Base-by-base conservation (phyloP, 2,888 invertebrate species). In the Ichneumon xanthorius region DNA sequence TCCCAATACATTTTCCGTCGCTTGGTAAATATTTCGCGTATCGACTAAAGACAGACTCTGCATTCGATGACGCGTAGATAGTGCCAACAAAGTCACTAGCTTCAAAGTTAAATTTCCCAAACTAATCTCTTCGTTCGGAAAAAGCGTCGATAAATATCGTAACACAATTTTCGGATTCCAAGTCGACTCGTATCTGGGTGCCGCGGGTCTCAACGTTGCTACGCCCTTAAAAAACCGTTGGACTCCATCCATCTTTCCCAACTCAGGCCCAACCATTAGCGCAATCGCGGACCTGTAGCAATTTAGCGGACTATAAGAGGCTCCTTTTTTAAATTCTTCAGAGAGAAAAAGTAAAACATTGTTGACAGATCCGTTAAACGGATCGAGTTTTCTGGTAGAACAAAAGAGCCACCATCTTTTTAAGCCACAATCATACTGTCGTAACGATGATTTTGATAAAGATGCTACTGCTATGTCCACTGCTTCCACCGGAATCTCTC, bases 31-130 rank as follows among this genome's bases (percentile, higher is more conserved):
- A 50, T 87, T 87, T 33, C 73, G 53, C 30, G 65, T 75, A 50
- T 81, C 75, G 26, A 85, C 84, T 6, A 78, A 11, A n/a, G 78
- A 33, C 40, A 83, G 37, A 6, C 79, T 81, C 67, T 83, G 85
- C 78, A 83, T 85, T 26, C 85, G 55, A 70, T 87, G 85, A 1
- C 77, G 85, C 6, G 81, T 87, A 48, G 61, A 55, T 26, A 85
- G 33, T n/a, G 85, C 81, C 55, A 84, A 26, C 37, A 87, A 61
- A 14, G 84, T 86, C 22, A 76, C 84, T 11, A 82, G 22, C 45
- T 84, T 86, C 40, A 73, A 71, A n/a, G 84, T 70, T 11, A 82
- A 45, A 1, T 45, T 22, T 73, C 84, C 76, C n/a, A 84, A 81
- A 73, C 63, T 58, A 26, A 82, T 53, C 22, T 68, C 72, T 48